Percentiles rank a stretch among this genome's conserved stretches.
Evolutionary conservation across 2,797 vertebrate genomes (phyloP).

Genomic region (Prionace glauca): DNA sequence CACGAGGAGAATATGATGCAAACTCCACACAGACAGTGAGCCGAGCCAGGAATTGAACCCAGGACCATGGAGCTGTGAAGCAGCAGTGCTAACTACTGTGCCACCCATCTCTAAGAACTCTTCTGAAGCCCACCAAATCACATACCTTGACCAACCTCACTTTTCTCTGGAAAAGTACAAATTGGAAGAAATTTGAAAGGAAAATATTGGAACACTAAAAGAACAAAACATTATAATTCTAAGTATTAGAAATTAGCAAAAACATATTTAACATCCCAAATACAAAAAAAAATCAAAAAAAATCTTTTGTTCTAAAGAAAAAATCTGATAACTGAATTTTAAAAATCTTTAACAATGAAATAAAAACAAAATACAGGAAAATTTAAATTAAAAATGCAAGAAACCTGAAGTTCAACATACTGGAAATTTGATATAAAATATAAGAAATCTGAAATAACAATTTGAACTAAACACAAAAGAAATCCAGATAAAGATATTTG

Average conservation of each 20-base stretch:
- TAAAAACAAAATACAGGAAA: neutral
- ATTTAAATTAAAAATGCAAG: neutral
- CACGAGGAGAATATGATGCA: too few species aligned
- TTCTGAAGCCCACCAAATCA: neutral
- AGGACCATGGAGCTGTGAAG: too few species aligned
- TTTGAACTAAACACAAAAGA: too few species aligned
- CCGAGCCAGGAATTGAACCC: too few species aligned
- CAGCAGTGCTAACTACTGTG: too few species aligned
- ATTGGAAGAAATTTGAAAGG: neutral
- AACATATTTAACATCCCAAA: neutral
- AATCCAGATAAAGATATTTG: too few species aligned
- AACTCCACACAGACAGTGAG: too few species aligned
- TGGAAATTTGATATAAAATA: too few species aligned
- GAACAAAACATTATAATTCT: neutral
- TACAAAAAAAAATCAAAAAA: neutral
- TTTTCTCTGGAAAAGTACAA: neutral
- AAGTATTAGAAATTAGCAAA: neutral
- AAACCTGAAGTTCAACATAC: too few species aligned
- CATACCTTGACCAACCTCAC: neutral
- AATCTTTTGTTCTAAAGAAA: too few species aligned
- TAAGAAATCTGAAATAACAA: too few species aligned
- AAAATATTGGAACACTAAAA: too few species aligned
- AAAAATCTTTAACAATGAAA: neutral
- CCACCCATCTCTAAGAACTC: neutral
- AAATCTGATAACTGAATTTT: neutral